Evolutionary conservation across 2,113 vertebrate genomes (phyloP), one percentile per base, ranked within the genome.

Genomic region (Myrmecophaga tridactyla): DNA sequence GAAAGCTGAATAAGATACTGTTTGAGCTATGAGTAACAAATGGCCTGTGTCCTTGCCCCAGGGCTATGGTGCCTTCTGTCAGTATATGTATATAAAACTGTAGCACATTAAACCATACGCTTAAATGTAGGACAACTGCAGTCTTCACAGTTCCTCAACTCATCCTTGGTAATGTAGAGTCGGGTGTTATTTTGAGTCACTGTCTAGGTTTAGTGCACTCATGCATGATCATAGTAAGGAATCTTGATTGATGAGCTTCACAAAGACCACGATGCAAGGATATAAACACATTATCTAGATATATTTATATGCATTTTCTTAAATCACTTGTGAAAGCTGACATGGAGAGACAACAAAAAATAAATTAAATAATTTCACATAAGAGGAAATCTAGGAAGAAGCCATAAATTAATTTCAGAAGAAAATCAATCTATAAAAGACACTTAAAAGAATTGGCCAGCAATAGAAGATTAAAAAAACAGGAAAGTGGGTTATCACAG

Each of bases 151-250:
- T 53, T 34, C 87, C 86, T 78, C 8, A 86, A 31, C 11, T 34
- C 39, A 82, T 41, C 83, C 29, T 60, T 73, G 12, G 25, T 75
- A 90, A 88, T 94, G 75, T 75, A 91, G 41, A 69, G 81, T 78
- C n/a, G n/a, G 75, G 17, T 63, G 10, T 31, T 56, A 75, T 85
- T 87, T 96, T 93, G 56, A 90, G 48, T 87, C 5, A 86, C 77
- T 36, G 46, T 56, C 9, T 43, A 92, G 23, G 36, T 62, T 5
- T 67, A 58, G n/a, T 82, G 12, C 29, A 67, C 41, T 87, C 78
- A 23, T 73, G 3, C 7, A 75, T 83, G 63, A 90, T 58, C 62
- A 92, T 75, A 23, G 36, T 34, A 86, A 82, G 39, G 21, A 36
- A 36, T 41, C 25, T 29, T 90, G 48, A 90, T 60, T 67, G n/a